A percentile compares a stretch with the other conserved stretches of the same genome.
phyloP scores from a whole-genome alignment of 2,888 invertebrate species.

The Yponomeuta evonymella region DNA sequence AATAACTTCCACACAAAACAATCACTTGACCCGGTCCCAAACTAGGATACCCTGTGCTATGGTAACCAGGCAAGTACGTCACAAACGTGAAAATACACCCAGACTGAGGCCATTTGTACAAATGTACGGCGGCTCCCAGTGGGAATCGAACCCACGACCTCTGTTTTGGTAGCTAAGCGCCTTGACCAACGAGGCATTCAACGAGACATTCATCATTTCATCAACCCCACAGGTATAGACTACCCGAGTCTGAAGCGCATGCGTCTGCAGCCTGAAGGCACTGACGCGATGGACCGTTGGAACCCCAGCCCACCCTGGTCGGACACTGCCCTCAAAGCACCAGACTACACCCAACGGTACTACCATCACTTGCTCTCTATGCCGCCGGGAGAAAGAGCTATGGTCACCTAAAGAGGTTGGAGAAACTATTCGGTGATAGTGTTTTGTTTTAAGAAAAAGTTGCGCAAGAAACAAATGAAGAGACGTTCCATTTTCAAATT shows the following conservation, averaged over 20 bases:
- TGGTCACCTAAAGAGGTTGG: constrained; percentile 67
- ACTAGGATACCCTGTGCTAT: no score
- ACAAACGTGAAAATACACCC: no score
- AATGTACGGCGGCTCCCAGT: no score
- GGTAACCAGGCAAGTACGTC: no score
- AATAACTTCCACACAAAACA: no score
- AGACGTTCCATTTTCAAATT: background rate
- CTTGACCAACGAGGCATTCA: no score
- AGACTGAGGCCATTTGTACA: no score
- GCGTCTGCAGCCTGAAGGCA: constrained; percentile 61
- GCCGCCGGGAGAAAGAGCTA: constrained; percentile 80
- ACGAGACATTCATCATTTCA: background rate
- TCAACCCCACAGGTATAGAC: constrained; percentile 44
- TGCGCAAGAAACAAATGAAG: background rate
- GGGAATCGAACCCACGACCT: no score
- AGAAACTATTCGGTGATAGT: constrained; percentile 44
- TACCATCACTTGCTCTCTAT: constrained; percentile 81
- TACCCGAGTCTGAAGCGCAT: constrained; percentile 60
- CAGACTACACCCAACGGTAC: constrained; percentile 83
- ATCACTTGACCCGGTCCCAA: no score
- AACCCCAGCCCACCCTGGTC: constrained; percentile 92
- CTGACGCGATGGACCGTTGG: constrained; percentile 89
- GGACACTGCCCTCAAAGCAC: constrained; percentile 84
- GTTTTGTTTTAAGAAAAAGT: no score
- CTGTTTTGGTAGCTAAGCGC: no score